These are phyloP conservation scores for Amphipyra tragopoginis DNA, from an alignment of 2,888 invertebrate species.

Conservation along the genomic window DNA sequence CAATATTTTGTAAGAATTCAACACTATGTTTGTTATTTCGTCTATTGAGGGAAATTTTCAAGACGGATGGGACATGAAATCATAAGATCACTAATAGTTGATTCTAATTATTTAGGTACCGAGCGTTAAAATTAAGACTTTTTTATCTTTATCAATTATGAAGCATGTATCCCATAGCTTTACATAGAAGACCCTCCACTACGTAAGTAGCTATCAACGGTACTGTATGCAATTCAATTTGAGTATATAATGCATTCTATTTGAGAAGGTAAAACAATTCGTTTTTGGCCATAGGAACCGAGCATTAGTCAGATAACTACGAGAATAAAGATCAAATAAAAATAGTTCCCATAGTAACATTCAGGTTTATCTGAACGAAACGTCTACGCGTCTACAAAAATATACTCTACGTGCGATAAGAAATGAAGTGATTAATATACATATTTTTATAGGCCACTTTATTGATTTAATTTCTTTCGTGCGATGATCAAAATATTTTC, in stretches of 20 bases:
- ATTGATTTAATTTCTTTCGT: neutral
- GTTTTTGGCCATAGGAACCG: neutral
- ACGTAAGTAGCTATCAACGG: too few species aligned
- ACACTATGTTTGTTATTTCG: slow-evolving; percentile 1
- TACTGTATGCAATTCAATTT: too few species aligned
- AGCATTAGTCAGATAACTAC: neutral
- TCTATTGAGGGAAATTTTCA: neutral
- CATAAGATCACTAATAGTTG: too few species aligned
- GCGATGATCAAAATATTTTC: neutral
- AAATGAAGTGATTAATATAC: slow-evolving; percentile 6
- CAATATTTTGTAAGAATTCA: slow-evolving; percentile 19
- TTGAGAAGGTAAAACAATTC: too few species aligned
- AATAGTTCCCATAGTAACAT: neutral
- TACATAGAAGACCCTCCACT: too few species aligned
- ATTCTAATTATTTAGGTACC: too few species aligned
- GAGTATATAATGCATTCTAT: too few species aligned
- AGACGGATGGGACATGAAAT: too few species aligned
- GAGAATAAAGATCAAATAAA: slow-evolving; percentile 2
- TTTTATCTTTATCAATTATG: too few species aligned
- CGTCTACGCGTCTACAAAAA: slow-evolving; percentile 19
- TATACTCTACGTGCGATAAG: slow-evolving; percentile 26
- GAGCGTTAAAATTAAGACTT: too few species aligned
- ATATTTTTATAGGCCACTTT: slow-evolving; percentile 6
- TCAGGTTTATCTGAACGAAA: slow-evolving; percentile 9
- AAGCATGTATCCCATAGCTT: too few species aligned